Percentiles rank a stretch among this genome's conserved stretches.
Conservation (phyloP, 2,888 invertebrate species). For the Carterocephalus palaemon region DNA sequence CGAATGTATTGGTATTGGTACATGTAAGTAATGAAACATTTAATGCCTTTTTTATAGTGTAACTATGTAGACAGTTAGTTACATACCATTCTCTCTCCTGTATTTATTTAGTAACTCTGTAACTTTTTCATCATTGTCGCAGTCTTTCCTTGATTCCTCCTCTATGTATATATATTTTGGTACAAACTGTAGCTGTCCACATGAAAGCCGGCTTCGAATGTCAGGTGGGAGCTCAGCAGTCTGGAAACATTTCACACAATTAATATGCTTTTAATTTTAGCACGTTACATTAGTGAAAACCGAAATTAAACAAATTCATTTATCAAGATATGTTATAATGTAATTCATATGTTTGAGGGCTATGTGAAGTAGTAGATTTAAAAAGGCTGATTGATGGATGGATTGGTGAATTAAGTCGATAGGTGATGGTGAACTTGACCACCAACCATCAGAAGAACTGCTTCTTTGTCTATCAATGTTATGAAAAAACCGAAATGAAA, state of each 20-base stretch:
- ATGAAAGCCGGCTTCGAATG: constrained; percentile 53
- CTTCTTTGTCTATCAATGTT: background rate
- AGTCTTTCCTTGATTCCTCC: constrained; percentile 55
- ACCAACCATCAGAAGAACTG: background rate
- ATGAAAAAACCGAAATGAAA: background rate
- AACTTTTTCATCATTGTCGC: constrained; percentile 51
- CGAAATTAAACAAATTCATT: too few species aligned
- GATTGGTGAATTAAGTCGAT: background rate
- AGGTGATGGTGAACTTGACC: background rate
- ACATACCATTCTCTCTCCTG: constrained; percentile 62
- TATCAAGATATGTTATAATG: too few species aligned
- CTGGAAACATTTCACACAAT: constrained; percentile 38
- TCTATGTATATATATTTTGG: constrained; percentile 71
- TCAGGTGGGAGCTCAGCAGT: constrained; percentile 65
- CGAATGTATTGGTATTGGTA: too few species aligned
- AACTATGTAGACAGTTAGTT: too few species aligned
- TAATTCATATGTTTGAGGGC: background rate
- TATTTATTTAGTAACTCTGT: constrained; percentile 66
- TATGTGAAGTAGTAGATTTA: background rate
- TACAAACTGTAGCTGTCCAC: constrained; percentile 58
- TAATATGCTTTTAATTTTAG: background rate
- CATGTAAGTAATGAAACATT: too few species aligned
- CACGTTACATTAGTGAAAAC: too few species aligned
- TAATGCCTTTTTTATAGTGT: too few species aligned
- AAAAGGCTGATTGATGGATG: too few species aligned